Conservation (phyloP, 2,797 vertebrate species). For the Pangasius mekongensis region DNA sequence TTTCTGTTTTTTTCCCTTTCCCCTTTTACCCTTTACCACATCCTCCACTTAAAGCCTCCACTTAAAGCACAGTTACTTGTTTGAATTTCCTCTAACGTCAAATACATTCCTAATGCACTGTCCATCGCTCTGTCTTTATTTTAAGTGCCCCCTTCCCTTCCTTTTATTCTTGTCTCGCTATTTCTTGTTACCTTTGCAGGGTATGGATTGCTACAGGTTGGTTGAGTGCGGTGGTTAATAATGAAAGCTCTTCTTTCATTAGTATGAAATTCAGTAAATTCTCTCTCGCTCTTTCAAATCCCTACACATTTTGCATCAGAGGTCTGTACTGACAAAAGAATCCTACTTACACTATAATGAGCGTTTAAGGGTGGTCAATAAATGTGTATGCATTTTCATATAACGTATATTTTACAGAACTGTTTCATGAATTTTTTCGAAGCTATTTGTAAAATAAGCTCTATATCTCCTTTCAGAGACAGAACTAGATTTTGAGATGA, state of each 20-base stretch:
- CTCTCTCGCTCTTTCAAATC: not conserved
- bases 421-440: not conserved
- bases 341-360: not conserved
- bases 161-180: not conserved
- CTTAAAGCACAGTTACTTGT: not conserved
- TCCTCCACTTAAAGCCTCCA: not conserved
- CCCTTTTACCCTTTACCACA: not conserved
- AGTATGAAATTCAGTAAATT: not conserved
- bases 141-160: not conserved
- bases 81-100: not conserved
- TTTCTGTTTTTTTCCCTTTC: not conserved
- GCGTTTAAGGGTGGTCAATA: not conserved
- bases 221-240: not conserved
- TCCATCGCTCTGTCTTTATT: not conserved
- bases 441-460: not conserved
- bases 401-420: not conserved
- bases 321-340: not conserved
- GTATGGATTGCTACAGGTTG: conserved; percentile 5
- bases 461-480: not conserved
- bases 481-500: not conserved
- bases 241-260: conserved; percentile 4
- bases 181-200: not conserved
- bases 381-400: not conserved
- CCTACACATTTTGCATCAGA: not conserved
- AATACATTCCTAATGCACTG: not conserved